Conservation (phyloP, 2,888 invertebrate species). For the Limenitis camilla region DNA sequence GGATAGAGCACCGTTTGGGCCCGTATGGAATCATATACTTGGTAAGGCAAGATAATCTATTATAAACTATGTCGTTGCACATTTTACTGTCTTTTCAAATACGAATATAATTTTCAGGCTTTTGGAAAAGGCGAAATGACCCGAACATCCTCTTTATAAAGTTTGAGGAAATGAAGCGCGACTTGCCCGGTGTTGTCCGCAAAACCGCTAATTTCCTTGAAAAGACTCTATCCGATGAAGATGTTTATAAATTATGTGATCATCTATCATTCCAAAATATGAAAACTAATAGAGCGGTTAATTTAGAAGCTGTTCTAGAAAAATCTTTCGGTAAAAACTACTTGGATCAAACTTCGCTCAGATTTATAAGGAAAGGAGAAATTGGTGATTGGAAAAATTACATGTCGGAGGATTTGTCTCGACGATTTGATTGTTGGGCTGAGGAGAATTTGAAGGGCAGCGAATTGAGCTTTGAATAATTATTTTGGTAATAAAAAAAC, state of each 20-base stretch:
- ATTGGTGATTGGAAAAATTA: conserved; percentile 88
- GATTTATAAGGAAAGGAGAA: conserved; percentile 84
- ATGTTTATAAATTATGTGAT: conserved; percentile 79
- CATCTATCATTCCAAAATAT: conserved; percentile 88
- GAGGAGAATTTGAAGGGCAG: conserved; percentile 76
- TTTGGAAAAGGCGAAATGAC: conserved; percentile 81
- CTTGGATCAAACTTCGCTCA: conserved; percentile 64
- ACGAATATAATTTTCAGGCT: conserved; percentile 46
- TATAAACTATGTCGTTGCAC: no score
- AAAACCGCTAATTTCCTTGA: conserved; percentile 83
- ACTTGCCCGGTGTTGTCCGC: conserved; percentile 78
- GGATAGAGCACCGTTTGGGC: conserved; percentile 78
- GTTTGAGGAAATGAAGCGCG: conserved; percentile 87
- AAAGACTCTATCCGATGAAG: conserved; percentile 77
- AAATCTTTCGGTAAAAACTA: conserved; percentile 65
- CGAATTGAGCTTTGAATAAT: conserved; percentile 74
- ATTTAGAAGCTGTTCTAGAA: conserved; percentile 78
- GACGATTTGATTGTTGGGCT: conserved; percentile 83
- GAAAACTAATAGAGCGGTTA: conserved; percentile 86
- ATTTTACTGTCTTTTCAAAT: no score
- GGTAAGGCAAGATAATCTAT: conserved; percentile 44
- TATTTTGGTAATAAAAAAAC: no score
- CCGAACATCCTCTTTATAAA: conserved; percentile 84
- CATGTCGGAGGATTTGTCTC: conserved; percentile 82
- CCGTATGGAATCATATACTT: conserved; percentile 78